Evolutionary conservation across 2,113 vertebrate genomes (phyloP).

Genomic region (Syngnathoides biaculeatus): DNA sequence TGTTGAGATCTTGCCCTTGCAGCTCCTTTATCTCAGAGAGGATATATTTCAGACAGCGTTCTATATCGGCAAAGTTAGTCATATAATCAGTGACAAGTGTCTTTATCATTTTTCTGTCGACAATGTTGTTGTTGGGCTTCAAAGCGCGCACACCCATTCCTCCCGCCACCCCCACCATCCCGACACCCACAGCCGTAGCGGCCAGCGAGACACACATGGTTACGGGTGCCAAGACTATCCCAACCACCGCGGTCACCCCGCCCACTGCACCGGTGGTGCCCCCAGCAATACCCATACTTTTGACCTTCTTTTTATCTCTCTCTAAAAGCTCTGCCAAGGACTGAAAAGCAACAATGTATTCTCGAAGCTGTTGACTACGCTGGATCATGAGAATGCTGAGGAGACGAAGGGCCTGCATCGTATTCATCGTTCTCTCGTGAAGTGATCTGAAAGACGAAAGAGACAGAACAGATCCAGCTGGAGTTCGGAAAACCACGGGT

Average conservation of each 20-base stretch:
- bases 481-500: neutral
- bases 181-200: conserved; percentile 57
- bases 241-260: conserved; percentile 55
- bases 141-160: conserved; percentile 45
- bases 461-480: neutral
- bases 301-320: conserved; percentile 55
- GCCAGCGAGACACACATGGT: conserved; percentile 64
- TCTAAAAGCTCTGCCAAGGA: conserved; percentile 41
- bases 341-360: conserved; percentile 46
- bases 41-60: conserved; percentile 54
- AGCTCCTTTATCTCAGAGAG: conserved; percentile 52
- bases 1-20: conserved; percentile 34
- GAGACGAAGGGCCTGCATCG: conserved; percentile 44
- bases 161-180: conserved; percentile 60
- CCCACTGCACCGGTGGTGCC: conserved; percentile 63
- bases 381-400: conserved; percentile 56
- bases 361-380: conserved; percentile 26
- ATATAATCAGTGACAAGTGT: conserved; percentile 48
- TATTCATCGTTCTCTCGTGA: conserved; percentile 28
- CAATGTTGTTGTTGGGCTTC: conserved; percentile 42
- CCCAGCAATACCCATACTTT: conserved; percentile 51
- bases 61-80: conserved; percentile 30
- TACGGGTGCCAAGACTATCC: conserved; percentile 60
- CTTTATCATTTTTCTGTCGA: conserved; percentile 36
- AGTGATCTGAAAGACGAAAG: neutral